Base-by-base conservation (phyloP, 2,113 vertebrate genomes). In the Bubo scandiacus region DNA sequence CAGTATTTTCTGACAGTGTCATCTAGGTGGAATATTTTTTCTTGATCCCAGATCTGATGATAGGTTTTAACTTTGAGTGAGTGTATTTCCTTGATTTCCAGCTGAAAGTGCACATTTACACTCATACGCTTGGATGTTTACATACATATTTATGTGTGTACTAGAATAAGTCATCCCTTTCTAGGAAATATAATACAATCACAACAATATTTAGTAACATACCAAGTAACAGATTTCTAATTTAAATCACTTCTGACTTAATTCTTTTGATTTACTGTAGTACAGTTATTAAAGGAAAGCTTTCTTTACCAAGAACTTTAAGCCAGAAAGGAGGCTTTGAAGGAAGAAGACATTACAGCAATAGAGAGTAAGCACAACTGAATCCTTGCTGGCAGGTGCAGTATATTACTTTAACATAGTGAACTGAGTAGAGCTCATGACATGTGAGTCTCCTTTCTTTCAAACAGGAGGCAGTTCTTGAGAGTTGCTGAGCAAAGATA, bases 341-440 rank as follows among this genome's bases (percentile, higher is more conserved):
- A 85, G 43, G 54, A 72, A 74, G 85, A 25, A 22, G 6, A 4
- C 49, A 13, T 86, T 92, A 80, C 26, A 82, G 85, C 82, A 62
- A 15, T 8, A 59, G 74, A 45, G 45, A 71, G 61, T 40, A 74
- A 63, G 21, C 49, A 81, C 61, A n/a, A 73, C 12, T 34, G 86
- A 78, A 74, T 83, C 91, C 90, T 96, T 71, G 18, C 43, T 95
- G 92, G 93, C 92, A 95, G 94, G 62, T 96, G 71, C 55, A 40
- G 49, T 51, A n/a, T 89, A 78, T 92, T 87, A 70, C 88, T 96
- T 95, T 84, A 88, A 77, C 58, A 78, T 32, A 84, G 45, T 20
- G 0, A 58, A 75, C 20, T n/a, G 23, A 84, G 40, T 19, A 67
- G 62, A 54, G 54, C 59, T 81, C 45, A 58, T 86, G 62, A 43